Conservation (phyloP, 2,113 vertebrate species). For the Apteryx mantelli region DNA sequence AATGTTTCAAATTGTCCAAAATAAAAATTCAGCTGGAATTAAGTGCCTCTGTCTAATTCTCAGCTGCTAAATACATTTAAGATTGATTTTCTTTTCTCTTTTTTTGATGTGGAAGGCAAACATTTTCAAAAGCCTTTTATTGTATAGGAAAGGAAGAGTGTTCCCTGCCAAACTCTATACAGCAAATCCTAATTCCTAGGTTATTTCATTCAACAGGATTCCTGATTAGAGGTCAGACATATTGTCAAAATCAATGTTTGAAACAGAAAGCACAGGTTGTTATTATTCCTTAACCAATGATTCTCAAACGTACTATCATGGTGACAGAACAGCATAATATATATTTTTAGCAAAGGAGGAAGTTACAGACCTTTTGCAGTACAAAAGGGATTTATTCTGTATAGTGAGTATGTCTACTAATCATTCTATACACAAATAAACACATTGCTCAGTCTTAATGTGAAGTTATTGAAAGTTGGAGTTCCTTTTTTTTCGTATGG, state of each 20-base stretch:
- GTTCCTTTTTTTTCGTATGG: not conserved
- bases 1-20: not conserved
- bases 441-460: not conserved
- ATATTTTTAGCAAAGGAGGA: not conserved
- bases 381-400: not conserved
- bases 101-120: not conserved
- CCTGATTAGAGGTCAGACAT: not conserved
- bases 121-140: not conserved
- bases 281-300: not conserved
- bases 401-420: not conserved
- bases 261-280: not conserved
- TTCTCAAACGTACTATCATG: not conserved
- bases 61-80: not conserved
- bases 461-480: not conserved
- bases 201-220: not conserved
- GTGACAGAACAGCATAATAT: accelerated
- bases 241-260: not conserved
- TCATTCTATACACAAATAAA: not conserved
- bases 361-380: not conserved
- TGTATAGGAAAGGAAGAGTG: not conserved
- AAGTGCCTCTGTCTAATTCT: not conserved
- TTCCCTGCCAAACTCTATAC: not conserved
- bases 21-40: not conserved
- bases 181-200: accelerated
- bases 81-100: not conserved